Evolutionary conservation across 2,113 vertebrate genomes (phyloP).

Genomic region (Nipponia nippon): DNA sequence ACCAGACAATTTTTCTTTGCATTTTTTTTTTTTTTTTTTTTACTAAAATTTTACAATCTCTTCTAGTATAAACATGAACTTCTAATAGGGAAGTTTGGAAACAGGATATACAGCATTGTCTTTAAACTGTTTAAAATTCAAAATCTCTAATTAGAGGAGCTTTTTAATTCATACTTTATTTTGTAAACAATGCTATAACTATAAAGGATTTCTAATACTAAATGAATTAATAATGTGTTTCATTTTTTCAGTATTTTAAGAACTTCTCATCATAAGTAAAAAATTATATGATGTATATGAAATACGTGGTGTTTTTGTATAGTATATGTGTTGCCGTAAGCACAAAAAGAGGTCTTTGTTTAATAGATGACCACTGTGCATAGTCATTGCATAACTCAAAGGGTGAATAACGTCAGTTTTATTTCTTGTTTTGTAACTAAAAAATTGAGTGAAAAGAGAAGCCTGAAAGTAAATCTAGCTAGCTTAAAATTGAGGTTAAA

Average conservation of each 20-base stretch:
- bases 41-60: not conserved
- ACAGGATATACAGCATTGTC: not conserved
- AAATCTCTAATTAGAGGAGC: not conserved
- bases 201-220: not conserved
- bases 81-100: not conserved
- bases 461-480: not conserved
- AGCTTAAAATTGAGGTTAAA: not conserved
- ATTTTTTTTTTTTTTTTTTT: not conserved
- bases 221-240: not conserved
- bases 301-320: not conserved
- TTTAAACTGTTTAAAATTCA: not conserved
- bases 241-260: not conserved
- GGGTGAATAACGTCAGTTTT: not conserved
- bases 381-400: not conserved
- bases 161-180: not conserved
- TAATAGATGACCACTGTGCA: not conserved
- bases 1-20: not conserved
- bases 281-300: not conserved
- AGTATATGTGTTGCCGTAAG: rapidly evolving
- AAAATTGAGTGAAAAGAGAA: not conserved
- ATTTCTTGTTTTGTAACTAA: not conserved
- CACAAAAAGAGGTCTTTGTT: not conserved
- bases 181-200: not conserved
- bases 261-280: not conserved
- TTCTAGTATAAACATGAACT: not conserved